Base-by-base conservation (phyloP, 2,888 invertebrate genomes). In the Leucophenga maculata region DNA sequence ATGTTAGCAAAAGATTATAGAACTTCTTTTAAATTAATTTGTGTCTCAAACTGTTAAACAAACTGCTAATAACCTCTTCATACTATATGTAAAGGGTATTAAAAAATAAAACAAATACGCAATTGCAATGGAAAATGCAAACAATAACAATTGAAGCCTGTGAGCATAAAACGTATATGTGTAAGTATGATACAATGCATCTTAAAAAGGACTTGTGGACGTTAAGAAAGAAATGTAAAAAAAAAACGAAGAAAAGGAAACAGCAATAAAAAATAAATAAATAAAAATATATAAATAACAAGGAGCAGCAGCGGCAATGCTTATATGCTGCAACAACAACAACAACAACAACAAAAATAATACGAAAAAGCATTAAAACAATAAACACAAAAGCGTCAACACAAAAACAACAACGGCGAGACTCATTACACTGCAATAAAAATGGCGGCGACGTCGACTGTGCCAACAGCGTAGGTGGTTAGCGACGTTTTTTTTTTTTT, bases 351-450 rank as follows among this genome's bases (percentile, higher is more conserved):
- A 22, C 55, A 22, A 20, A 22, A 31, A 57, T 32, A 57, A 13
- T 6, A 9, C 8, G 39, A 39, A 39, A 39, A 39, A 39, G 1
- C 1, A 39, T 39, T 6, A 39, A 9, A 22, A 54, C 20, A 20
- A 54, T 22, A 44, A 32, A 26, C 14, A 46, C 39, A 39, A 62
- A 18, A 62, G 20, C 39, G 32, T 31, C 3, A 46, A 52, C 18
- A 32, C 54, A 54, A 55, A 31, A 32, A 31, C 65, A 54, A 54
- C 48, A 14, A 44, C 65, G 52, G 52, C 26, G 50, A 48, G 62
- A 55, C 81, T 83, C 75, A 80, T 80, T 80, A 80, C 78, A 74
- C 73, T 74, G 79, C 79, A 80, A 83, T 83, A 79, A 73, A 48
- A 70, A 66, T 44, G 54, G 68, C 71, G 72, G 70, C 72, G 69